Conservation (phyloP, 2,113 vertebrate species). For the Thunnus thynnus region DNA sequence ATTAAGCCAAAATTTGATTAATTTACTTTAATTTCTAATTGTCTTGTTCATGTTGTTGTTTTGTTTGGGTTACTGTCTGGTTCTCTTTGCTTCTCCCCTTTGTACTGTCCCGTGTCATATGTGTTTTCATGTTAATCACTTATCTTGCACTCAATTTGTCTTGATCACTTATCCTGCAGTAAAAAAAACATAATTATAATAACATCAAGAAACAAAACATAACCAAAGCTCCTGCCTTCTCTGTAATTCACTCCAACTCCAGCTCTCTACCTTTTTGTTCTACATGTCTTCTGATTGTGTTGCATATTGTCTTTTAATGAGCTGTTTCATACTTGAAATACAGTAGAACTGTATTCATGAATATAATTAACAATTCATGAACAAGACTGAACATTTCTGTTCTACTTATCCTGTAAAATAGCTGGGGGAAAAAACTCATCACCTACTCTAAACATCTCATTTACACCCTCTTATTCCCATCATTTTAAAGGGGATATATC, state of each 20-base stretch:
- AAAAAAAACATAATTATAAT: too few relatives aligned
- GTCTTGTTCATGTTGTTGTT: too few relatives aligned
- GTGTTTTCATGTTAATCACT: too few relatives aligned
- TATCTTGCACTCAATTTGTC: too few relatives aligned
- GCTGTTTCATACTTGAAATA: too few relatives aligned
- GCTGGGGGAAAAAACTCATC: background rate
- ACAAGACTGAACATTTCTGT: background rate
- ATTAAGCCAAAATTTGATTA: too few relatives aligned
- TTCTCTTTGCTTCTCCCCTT: too few relatives aligned
- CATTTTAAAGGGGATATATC: background rate
- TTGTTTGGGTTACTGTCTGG: too few relatives aligned
- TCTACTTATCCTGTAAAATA: background rate
- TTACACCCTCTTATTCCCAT: background rate
- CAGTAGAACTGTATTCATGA: background rate
- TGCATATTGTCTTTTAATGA: background rate
- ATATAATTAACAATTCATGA: background rate
- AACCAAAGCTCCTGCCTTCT: background rate
- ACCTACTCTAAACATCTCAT: too few relatives aligned
- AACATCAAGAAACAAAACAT: background rate
- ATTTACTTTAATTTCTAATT: too few relatives aligned
- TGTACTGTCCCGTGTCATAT: too few relatives aligned
- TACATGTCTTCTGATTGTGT: background rate
- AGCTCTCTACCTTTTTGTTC: background rate
- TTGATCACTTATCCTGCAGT: too few relatives aligned
- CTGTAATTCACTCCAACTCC: background rate